Percentiles rank a stretch among this genome's conserved stretches.
Conservation (phyloP, 2,888 invertebrate genomes). For the Athalia circularis region DNA sequence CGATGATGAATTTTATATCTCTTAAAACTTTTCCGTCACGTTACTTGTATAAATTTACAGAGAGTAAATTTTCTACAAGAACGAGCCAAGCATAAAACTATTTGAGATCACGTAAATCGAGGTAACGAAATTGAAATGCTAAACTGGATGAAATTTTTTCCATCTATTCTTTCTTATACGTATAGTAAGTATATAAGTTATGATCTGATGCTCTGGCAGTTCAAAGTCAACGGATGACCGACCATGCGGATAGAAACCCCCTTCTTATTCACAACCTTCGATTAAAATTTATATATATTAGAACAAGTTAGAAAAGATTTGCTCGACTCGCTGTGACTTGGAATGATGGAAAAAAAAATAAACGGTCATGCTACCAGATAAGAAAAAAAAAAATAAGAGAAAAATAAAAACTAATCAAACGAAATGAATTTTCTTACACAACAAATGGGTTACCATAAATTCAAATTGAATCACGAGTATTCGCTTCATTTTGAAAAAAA, state of each 20-base stretch:
- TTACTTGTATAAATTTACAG: too few species aligned
- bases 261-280: slow-evolving; percentile 2
- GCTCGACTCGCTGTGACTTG: too few species aligned
- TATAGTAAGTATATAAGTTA: slow-evolving; percentile 21
- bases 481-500: too few species aligned
- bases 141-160: slow-evolving; percentile 33
- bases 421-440: too few species aligned
- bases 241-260: slow-evolving; percentile 40
- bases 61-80: neutral
- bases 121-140: slow-evolving; percentile 39
- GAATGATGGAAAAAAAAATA: too few species aligned
- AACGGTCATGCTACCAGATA: neutral
- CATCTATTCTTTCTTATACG: too few species aligned
- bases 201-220: slow-evolving; percentile 28
- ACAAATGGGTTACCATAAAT: too few species aligned
- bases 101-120: slow-evolving; percentile 39
- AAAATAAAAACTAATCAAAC: too few species aligned
- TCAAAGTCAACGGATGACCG: slow-evolving; percentile 33
- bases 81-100: neutral
- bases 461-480: too few species aligned
- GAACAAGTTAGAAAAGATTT: too few species aligned
- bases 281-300: neutral
- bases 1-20: too few species aligned
- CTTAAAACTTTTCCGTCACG: neutral
- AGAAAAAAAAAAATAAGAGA: too few species aligned